These are phyloP conservation scores for Cistogaster globosa DNA, from an alignment of 2,888 invertebrate genomes.

Conservation along the genomic window DNA sequence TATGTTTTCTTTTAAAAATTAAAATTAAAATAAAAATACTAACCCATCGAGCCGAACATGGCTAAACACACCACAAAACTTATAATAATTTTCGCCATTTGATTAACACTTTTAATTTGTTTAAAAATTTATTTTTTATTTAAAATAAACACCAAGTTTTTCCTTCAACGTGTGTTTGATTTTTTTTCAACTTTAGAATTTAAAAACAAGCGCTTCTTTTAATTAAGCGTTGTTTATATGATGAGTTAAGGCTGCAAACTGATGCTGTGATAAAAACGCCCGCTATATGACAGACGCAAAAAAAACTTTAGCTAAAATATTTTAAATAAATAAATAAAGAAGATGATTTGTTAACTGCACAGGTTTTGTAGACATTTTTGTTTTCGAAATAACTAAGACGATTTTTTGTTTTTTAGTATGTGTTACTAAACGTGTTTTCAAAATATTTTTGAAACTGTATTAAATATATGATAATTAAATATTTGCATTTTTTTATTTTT, in stretches of 20 bases:
- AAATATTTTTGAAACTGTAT: neutral
- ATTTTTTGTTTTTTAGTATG: slow-evolving; percentile 30
- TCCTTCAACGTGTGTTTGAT: slow-evolving; percentile 41
- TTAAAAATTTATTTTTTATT: slow-evolving; percentile 14
- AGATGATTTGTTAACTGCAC: slow-evolving; percentile 56
- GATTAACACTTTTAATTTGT: slow-evolving; percentile 11
- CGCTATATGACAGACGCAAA: slow-evolving; percentile 69
- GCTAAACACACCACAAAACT: slow-evolving; percentile 79
- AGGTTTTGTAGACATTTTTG: slow-evolving; percentile 27
- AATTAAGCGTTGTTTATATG: slow-evolving; percentile 75
- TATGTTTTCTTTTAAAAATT: slow-evolving; percentile 5
- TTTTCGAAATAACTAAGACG: slow-evolving; percentile 35
- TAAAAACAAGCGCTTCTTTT: slow-evolving; percentile 48
- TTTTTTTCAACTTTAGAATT: slow-evolving; percentile 32
- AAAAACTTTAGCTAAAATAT: slow-evolving; percentile 72
- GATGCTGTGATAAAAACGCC: slow-evolving; percentile 75
- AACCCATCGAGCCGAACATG: slow-evolving; percentile 80
- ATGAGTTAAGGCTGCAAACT: slow-evolving; percentile 79
- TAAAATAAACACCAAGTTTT: slow-evolving; percentile 36
- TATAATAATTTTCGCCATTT: slow-evolving; percentile 78
- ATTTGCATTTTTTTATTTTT: slow-evolving; percentile 20
- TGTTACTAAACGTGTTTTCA: slow-evolving; percentile 48
- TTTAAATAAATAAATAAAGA: slow-evolving; percentile 54
- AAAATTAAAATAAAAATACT: slow-evolving; percentile 73
- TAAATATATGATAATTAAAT: slow-evolving; percentile 9